Percentiles rank a stretch among this genome's conserved stretches.
Conservation (phyloP, 2,797 vertebrate species). For the Gorsachius magnificus region DNA sequence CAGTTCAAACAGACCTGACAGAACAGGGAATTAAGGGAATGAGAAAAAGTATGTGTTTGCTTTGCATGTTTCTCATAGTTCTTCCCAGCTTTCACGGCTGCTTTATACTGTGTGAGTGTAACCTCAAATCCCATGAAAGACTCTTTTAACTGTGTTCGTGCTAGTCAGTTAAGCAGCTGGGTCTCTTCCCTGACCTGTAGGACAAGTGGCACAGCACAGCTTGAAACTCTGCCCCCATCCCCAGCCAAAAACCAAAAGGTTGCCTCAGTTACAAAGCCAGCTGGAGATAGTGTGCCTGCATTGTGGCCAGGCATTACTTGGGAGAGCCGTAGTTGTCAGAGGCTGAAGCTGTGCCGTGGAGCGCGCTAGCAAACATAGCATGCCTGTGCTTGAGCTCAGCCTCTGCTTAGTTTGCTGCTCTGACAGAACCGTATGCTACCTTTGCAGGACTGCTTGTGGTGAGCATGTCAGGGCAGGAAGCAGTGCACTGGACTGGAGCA, state of each 20-base stretch:
- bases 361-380: background rate
- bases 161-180: background rate
- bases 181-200: background rate
- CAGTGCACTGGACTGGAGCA: fast-evolving
- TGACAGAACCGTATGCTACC: background rate
- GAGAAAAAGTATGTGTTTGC: background rate
- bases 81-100: background rate
- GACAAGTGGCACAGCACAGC: background rate
- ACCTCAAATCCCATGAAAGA: background rate
- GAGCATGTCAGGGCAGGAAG: background rate
- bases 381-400: background rate
- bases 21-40: background rate
- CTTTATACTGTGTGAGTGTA: background rate
- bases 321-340: background rate
- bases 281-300: background rate
- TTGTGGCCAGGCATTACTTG: background rate
- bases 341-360: background rate
- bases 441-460: background rate
- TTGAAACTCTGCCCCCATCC: background rate
- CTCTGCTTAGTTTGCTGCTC: background rate
- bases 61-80: background rate
- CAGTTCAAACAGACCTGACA: background rate
- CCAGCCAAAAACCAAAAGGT: background rate
- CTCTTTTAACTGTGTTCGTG: background rate
- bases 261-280: background rate